Evolutionary conservation across 2,797 vertebrate species (phyloP).

Genomic region (Knipowitschia caucasica): DNA sequence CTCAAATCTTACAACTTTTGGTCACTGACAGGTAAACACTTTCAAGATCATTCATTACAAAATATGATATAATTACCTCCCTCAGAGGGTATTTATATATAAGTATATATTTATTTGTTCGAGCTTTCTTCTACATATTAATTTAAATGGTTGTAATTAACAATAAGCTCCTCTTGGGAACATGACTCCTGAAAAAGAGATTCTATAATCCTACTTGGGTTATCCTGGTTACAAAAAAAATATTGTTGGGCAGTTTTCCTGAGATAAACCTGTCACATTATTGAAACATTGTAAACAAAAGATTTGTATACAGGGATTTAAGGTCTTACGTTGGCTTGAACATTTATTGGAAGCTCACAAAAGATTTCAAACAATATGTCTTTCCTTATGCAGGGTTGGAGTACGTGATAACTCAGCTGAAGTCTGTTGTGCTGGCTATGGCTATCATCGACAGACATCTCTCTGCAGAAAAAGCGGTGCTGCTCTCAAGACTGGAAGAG

Average conservation of each 20-base stretch:
- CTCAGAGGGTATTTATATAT: too few relatives aligned
- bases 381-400: slow-evolving; percentile 82
- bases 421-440: slow-evolving; percentile 89
- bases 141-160: too few relatives aligned
- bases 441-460: slow-evolving; percentile 86
- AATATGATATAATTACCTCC: too few relatives aligned
- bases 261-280: too few relatives aligned
- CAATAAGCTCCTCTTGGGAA: too few relatives aligned
- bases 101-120: too few relatives aligned
- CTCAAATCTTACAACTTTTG: slow-evolving; percentile 90
- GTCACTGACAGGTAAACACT: slow-evolving; percentile 86
- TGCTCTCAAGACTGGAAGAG: slow-evolving; percentile 92
- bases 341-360: not conserved
- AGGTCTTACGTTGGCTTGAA: not conserved
- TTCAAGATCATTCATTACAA: not conserved
- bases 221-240: too few relatives aligned
- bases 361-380: not conserved
- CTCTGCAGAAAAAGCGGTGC: slow-evolving; percentile 89
- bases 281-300: not conserved
- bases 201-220: too few relatives aligned
- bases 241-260: too few relatives aligned
- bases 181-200: too few relatives aligned
- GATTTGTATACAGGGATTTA: not conserved
- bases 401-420: slow-evolving; percentile 90
- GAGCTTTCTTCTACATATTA: too few relatives aligned